A percentile compares a stretch with the other conserved stretches of the same genome.
Conservation (phyloP, 2,113 vertebrate species). For the Leiothrix lutea region DNA sequence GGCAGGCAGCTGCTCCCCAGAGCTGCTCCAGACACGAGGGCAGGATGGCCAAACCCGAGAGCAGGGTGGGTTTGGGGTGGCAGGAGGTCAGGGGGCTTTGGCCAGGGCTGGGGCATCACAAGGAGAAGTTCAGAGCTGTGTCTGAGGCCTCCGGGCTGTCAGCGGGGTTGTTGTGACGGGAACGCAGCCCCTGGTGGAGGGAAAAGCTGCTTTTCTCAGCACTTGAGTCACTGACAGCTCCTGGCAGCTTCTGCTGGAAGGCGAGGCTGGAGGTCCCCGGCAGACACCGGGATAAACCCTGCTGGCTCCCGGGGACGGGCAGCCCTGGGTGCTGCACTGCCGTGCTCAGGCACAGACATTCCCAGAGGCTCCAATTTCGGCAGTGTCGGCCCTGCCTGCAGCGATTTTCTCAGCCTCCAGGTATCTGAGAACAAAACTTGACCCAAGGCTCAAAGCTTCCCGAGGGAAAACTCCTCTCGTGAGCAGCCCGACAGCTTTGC, state of each 20-base stretch:
- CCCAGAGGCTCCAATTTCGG: rapidly evolving
- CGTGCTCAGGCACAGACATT: rapidly evolving
- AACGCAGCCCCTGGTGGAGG: not conserved
- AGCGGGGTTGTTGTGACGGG: rapidly evolving
- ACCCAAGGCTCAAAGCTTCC: not conserved
- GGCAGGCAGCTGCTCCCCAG: not conserved
- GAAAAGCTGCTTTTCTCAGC: not conserved
- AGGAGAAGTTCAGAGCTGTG: rapidly evolving
- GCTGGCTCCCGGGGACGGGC: rapidly evolving
- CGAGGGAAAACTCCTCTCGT: rapidly evolving
- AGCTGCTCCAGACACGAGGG: not conserved
- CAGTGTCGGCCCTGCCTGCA: rapidly evolving
- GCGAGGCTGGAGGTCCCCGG: not conserved
- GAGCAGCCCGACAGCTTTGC: not conserved
- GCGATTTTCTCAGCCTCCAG: not conserved
- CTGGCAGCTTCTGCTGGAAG: not conserved
- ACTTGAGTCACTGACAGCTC: not conserved
- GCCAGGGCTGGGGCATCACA: rapidly evolving
- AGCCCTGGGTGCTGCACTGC: rapidly evolving
- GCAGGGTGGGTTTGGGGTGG: rapidly evolving
- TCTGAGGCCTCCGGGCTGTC: not conserved
- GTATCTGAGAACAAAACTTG: not conserved
- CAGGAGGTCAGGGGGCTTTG: not conserved
- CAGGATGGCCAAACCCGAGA: rapidly evolving
- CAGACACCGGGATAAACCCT: rapidly evolving